Conservation (phyloP, 2,113 vertebrate species). For the Dasyornis broadbenti region DNA sequence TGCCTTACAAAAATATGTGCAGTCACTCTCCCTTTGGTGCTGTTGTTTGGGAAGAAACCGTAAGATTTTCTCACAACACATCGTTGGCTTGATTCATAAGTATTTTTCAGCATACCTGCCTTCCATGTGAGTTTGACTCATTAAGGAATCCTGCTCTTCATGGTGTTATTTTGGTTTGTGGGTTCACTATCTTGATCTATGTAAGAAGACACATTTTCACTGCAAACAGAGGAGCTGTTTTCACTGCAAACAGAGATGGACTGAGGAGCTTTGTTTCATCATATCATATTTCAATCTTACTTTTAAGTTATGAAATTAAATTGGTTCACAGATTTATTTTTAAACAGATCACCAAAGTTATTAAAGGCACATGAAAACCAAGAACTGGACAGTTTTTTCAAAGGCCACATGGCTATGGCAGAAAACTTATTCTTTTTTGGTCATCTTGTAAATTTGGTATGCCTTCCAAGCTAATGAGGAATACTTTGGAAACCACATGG, state of each 20-base stretch:
- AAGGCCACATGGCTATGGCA: not conserved
- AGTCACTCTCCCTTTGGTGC: not conserved
- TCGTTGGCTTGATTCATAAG: not conserved
- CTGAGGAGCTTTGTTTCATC: not conserved
- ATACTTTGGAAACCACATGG: not conserved
- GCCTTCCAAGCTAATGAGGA: not conserved
- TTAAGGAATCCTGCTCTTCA: not conserved
- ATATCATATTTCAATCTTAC: not conserved
- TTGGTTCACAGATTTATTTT: not conserved
- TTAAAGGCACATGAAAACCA: not conserved
- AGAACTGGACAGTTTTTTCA: not conserved
- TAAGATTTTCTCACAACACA: not conserved
- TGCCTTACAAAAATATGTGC: not conserved
- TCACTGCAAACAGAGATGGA: not conserved
- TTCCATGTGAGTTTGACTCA: not conserved
- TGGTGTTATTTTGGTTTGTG: not conserved
- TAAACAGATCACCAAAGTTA: not conserved
- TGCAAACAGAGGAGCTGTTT: not conserved
- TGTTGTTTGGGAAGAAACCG: not conserved
- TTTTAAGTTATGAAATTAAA: not conserved
- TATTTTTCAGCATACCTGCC: not conserved
- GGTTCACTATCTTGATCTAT: not conserved
- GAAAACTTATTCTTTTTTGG: not conserved
- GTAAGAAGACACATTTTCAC: not conserved
- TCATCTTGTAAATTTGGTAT: not conserved